Conservation (phyloP, 2,888 invertebrate genomes). For the Mesorhabditis belari region DNA sequence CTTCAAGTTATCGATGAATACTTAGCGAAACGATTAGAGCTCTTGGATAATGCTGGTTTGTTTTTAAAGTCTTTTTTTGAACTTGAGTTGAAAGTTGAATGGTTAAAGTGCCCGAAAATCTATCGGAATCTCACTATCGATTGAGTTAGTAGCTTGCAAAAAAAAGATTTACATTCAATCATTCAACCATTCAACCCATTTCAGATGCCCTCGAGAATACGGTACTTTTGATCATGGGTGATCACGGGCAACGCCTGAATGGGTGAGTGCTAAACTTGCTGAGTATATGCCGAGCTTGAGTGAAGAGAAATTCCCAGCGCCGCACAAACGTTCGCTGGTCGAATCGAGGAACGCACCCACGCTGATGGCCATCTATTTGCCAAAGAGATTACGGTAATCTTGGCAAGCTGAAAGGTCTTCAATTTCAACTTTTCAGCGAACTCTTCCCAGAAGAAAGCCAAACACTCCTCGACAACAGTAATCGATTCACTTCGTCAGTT, state of each 20-base stretch:
- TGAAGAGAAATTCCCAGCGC: neutral
- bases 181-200: too few relatives aligned
- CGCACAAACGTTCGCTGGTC: neutral
- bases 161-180: too few relatives aligned
- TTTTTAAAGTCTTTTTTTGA: too few relatives aligned
- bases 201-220: conserved; percentile 21
- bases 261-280: conserved; percentile 11
- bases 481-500: conserved; percentile 21
- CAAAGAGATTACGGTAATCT: neutral
- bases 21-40: conserved; percentile 11
- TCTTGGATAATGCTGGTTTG: conserved; percentile 11
- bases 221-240: conserved; percentile 27
- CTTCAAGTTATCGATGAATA: conserved; percentile 15
- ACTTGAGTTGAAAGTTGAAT: too few relatives aligned
- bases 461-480: conserved; percentile 11
- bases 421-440: conserved; percentile 4
- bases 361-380: conserved; percentile 13
- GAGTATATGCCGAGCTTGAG: too few relatives aligned
- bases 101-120: too few relatives aligned
- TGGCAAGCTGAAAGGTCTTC: neutral
- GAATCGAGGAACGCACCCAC: conserved; percentile 28
- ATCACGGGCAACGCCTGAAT: conserved; percentile 31
- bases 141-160: too few relatives aligned
- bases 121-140: too few relatives aligned
- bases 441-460: conserved; percentile 10